Evolutionary conservation across 1,140 invertebrate species (phyloP), one percentile per base, ranked within the genome.

Genomic region (Hyles euphorbiae): DNA sequence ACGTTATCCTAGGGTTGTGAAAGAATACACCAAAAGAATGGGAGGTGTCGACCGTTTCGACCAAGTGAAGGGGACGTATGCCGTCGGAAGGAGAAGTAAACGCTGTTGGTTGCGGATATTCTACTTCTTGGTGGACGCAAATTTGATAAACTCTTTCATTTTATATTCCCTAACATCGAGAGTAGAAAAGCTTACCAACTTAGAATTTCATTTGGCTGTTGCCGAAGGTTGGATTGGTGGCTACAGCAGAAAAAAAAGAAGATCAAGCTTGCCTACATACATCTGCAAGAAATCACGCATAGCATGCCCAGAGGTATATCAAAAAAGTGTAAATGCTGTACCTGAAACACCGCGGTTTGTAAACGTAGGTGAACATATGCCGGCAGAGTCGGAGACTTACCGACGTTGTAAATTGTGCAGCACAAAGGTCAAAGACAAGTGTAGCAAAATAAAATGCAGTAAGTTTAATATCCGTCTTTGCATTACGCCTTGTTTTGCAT

Each of bases 1-100:
- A n/a, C n/a, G n/a, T n/a, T n/a, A n/a, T n/a, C n/a, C n/a, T n/a
- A n/a, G n/a, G n/a, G n/a, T n/a, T n/a, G n/a, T n/a, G n/a, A n/a
- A n/a, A 52, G 49, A 43, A 8, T 77, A 77, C 32, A 76, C 71
- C 7, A 59, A 63, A 3, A 63, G 47, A 22, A 74, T 74, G 69
- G 70, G 70, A 10, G 72, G 75, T 44, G 68, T 76, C 2, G 74
- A 74, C 65, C 64, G 53, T 3, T 78, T 78, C 51, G 68, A 71
- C 34, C 71, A 71, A 53, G 70, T 63, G 53, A 60, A 60, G 58
- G 67, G 60, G 3, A 68, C 66, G 11, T 77, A 66, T 33, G 51
- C 58, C 6, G 58, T 63, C 10, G 53, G 54, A 33, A 22, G 63
- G 3, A 70, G 63, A 40, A 63, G 51, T 2, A 34, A 57, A n/a